Percentiles rank a stretch among this genome's conserved stretches.
These are phyloP conservation scores for Callithrix jacchus DNA, from an alignment of 2,113 vertebrate genomes.

Conservation along the genomic window DNA sequence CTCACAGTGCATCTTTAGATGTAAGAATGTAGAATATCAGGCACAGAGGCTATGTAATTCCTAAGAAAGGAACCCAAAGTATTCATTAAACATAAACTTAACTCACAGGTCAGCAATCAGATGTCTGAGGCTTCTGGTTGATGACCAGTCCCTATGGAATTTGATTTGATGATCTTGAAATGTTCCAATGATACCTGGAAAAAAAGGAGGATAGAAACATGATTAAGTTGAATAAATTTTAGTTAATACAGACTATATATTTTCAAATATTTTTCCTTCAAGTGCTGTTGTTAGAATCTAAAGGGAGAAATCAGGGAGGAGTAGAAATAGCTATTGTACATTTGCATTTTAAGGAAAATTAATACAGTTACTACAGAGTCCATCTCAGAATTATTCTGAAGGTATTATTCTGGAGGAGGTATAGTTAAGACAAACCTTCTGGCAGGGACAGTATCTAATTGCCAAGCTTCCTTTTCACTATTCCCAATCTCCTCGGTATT, in stretches of 20 bases:
- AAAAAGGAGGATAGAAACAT: constrained; percentile 21
- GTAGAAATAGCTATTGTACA: not conserved
- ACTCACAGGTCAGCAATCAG: constrained; percentile 77
- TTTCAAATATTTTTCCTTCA: not conserved
- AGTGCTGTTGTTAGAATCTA: not conserved
- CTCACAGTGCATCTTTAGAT: not conserved
- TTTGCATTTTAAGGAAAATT: constrained; percentile 12
- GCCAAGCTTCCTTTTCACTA: not conserved
- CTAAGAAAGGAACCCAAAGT: not conserved
- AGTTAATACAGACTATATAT: not conserved
- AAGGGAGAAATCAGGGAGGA: not conserved
- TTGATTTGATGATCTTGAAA: constrained; percentile 16
- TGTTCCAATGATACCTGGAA: constrained; percentile 17
- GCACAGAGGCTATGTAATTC: not conserved
- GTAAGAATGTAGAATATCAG: not conserved
- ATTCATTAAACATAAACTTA: constrained; percentile 47
- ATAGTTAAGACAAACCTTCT: not conserved
- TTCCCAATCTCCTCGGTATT: not conserved
- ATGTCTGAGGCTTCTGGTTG: constrained; percentile 46
- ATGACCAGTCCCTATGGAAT: not conserved
- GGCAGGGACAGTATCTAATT: not conserved
- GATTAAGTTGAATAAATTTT: constrained; percentile 24
- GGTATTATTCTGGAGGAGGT: not conserved
- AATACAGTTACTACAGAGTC: not conserved
- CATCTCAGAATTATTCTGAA: not conserved